Percentiles rank a stretch among this genome's conserved stretches.
These are phyloP conservation scores for Melanerpes formicivorus DNA, from an alignment of 2,113 vertebrate species.

Conservation along the genomic window DNA sequence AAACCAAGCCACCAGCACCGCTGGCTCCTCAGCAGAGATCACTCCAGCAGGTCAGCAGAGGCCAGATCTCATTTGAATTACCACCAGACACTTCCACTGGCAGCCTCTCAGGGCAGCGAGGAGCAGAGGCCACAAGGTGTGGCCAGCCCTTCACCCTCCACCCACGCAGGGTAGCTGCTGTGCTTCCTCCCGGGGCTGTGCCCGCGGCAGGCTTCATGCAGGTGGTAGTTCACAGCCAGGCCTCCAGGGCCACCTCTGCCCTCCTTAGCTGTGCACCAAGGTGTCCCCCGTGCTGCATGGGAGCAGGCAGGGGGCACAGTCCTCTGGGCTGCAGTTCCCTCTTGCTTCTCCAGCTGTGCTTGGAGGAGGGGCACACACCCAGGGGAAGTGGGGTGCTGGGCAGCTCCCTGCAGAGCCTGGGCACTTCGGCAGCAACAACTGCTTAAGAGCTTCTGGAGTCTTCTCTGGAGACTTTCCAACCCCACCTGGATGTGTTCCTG, in stretches of 20 bases:
- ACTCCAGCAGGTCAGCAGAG: neutral
- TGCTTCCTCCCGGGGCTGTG: neutral
- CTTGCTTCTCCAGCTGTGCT: neutral
- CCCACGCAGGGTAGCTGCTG: neutral
- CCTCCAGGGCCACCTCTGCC: neutral
- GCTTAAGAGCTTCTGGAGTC: too few species aligned
- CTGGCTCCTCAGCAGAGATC: neutral
- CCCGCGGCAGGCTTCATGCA: neutral
- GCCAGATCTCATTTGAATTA: neutral
- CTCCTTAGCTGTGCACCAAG: fast-evolving
- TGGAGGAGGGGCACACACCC: neutral
- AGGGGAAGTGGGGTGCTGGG: neutral
- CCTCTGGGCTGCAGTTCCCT: fast-evolving
- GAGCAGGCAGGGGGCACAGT: fast-evolving
- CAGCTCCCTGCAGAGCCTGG: neutral
- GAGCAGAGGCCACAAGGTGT: neutral
- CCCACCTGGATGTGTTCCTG: too few species aligned
- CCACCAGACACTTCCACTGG: neutral
- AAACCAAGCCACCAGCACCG: neutral
- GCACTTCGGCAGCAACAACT: neutral
- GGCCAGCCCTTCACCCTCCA: neutral
- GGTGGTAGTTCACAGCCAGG: neutral
- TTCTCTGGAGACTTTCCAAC: too few species aligned
- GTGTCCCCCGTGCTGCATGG: fast-evolving
- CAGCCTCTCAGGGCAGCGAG: neutral